Evolutionary conservation across 2,113 vertebrate genomes (phyloP), one percentile per base, ranked within the genome.

Genomic region (Numenius arquata): DNA sequence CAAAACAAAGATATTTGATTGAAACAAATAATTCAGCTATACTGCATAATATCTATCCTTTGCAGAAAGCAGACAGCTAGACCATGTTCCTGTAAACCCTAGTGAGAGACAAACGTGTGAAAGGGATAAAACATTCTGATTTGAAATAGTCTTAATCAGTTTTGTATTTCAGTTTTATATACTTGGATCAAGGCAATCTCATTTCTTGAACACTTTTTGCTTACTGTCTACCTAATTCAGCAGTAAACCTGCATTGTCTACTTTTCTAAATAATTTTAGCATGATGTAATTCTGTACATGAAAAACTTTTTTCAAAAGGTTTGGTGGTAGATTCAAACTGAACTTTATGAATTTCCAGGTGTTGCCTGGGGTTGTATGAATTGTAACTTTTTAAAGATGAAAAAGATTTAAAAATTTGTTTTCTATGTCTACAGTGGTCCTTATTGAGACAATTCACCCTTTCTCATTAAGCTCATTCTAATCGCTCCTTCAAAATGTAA

Each of bases 201-300:
- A 74, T 80, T 92, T 93, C 47, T 94, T 0, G 0, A 63, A 71
- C 5, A 47, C 0, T 0, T 74, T 91, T 79, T 88, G 50, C 32
- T 81, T 84, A 8, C 5, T 48, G 5, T 75, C 58, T 56, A 26
- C 8, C 23, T 87, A 73, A 34, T 48, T 77, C 25, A 84, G 19
- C 50, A 59, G 41, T 43, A 90, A 84, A 74, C 3, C 13, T 40
- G 6, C 6, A 15, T 58, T 88, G 3, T 36, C 3, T 48, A 50
- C 2, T 66, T 55, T 17, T 58, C 26, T n/a, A 68, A 65, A 48
- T 73, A 73, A 70, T 73, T 68, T 91, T 14, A 75, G 2, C 32
- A 4, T 26, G 9, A 50, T 56, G 20, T 63, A 61, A 6, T 84
- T 38, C n/a, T 0, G 0, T 40, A 34, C 8, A 9, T 11, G 5